A percentile compares a stretch with the other conserved stretches of the same genome.
These are phyloP conservation scores for Calameuta pallipes DNA, from an alignment of 2,888 invertebrate species.

Conservation along the genomic window DNA sequence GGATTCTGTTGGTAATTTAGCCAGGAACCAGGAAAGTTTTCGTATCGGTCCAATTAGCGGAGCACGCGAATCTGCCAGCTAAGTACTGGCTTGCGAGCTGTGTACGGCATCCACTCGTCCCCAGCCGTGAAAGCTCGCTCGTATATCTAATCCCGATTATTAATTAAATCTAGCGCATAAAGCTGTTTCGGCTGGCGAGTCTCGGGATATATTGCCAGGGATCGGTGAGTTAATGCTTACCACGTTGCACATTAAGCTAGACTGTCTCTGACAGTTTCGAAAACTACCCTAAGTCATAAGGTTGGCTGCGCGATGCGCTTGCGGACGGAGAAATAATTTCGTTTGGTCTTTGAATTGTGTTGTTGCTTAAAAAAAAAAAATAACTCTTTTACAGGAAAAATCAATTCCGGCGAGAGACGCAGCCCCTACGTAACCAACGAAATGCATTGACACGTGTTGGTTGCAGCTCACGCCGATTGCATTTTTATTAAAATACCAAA, in stretches of 20 bases:
- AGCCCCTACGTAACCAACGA: too few relatives aligned
- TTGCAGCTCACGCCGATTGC: constrained; percentile 4
- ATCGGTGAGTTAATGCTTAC: constrained; percentile 54
- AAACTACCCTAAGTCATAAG: too few relatives aligned
- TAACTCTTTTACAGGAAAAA: too few relatives aligned
- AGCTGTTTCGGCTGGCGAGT: constrained; percentile 57
- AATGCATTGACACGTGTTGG: background rate
- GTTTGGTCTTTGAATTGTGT: too few relatives aligned
- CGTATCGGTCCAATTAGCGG: constrained; percentile 55
- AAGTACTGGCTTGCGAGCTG: constrained; percentile 44
- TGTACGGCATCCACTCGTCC: constrained; percentile 16
- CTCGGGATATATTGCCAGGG: constrained; percentile 54
- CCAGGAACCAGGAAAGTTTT: constrained; percentile 42
- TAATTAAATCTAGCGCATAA: constrained; percentile 62
- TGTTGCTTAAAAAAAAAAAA: too few relatives aligned
- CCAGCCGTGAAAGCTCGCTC: constrained; percentile 17
- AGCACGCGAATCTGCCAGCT: constrained; percentile 48
- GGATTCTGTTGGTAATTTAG: too few relatives aligned
- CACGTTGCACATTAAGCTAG: too few relatives aligned
- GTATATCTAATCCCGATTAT: constrained; percentile 61
- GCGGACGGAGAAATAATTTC: too few relatives aligned
- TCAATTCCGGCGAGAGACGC: too few relatives aligned
- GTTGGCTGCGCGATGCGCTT: too few relatives aligned
- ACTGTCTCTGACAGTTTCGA: too few relatives aligned
- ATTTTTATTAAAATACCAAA: constrained; percentile 12